These are phyloP conservation scores for Scaptodrosophila lebanonensis DNA, from an alignment of 1,140 invertebrate genomes.

Conservation along the genomic window DNA sequence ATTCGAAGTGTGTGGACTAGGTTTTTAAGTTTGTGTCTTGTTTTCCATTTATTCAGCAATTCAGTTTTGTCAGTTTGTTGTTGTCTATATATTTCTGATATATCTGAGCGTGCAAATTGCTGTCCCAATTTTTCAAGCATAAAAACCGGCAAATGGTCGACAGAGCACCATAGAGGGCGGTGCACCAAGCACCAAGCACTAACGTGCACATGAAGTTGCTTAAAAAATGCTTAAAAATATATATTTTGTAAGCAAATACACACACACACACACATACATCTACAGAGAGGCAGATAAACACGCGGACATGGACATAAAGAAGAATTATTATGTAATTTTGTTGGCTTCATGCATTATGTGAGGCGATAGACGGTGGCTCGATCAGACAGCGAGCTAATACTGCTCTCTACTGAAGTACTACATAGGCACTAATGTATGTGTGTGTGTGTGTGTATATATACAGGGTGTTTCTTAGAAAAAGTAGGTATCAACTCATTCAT, in stretches of 20 bases:
- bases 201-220: constrained; percentile 33
- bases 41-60: constrained; percentile 14
- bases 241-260: constrained; percentile 52
- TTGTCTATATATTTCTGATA: constrained; percentile 25
- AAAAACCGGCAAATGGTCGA: constrained; percentile 46
- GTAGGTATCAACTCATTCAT: too few species aligned
- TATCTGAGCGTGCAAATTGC: constrained; percentile 59
- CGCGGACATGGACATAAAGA: constrained; percentile 51
- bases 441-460: too few species aligned
- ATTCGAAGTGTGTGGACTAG: constrained; percentile 32
- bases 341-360: constrained; percentile 42
- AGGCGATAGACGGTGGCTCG: too few species aligned
- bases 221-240: constrained; percentile 24
- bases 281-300: not conserved
- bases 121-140: constrained; percentile 74
- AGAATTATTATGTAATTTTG: constrained; percentile 71
- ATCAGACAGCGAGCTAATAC: too few species aligned
- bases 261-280: not conserved
- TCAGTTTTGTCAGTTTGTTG: constrained; percentile 11
- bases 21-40: constrained; percentile 13
- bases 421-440: too few species aligned
- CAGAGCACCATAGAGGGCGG: constrained; percentile 11
- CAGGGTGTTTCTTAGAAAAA: too few species aligned
- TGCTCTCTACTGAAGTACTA: too few species aligned
- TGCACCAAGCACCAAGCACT: not conserved